Conservation (phyloP, 2,113 vertebrate species). For the Brienomyrus brachyistius region DNA sequence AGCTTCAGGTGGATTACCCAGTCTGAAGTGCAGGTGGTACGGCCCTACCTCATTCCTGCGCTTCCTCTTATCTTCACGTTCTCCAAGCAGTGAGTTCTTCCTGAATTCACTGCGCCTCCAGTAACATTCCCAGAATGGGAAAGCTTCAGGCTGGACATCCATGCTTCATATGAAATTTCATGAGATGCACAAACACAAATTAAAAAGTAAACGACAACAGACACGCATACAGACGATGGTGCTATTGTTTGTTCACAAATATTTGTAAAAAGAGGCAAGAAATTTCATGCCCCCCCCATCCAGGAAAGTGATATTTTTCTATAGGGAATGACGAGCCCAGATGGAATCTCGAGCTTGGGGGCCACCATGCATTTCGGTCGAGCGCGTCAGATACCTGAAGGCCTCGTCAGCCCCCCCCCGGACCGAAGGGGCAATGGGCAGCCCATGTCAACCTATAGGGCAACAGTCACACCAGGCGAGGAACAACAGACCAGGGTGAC, state of each 20-base stretch:
- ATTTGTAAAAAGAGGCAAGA: not conserved
- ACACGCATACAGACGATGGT: not conserved
- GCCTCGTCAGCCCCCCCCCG: not conserved
- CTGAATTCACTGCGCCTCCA: too few relatives aligned
- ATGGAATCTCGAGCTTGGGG: not conserved
- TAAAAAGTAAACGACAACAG: not conserved
- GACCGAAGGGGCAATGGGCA: not conserved
- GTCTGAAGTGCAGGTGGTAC: not conserved
- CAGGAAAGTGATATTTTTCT: not conserved
- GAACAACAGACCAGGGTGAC: not conserved
- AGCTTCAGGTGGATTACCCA: not conserved
- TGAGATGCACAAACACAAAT: not conserved
- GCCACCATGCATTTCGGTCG: not conserved
- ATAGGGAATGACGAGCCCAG: not conserved
- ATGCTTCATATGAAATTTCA: not conserved
- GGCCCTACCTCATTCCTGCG: not conserved
- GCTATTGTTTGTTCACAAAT: not conserved
- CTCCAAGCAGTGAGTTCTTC: not conserved
- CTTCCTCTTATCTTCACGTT: not conserved
- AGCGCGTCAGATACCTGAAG: not conserved
- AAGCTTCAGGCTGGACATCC: not conserved
- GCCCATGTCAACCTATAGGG: not conserved
- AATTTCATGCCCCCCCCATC: not conserved
- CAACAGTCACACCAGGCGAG: not conserved
- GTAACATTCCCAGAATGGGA: not conserved